Conservation (phyloP, 2,113 vertebrate species). For the Urocitellus parryii region DNA sequence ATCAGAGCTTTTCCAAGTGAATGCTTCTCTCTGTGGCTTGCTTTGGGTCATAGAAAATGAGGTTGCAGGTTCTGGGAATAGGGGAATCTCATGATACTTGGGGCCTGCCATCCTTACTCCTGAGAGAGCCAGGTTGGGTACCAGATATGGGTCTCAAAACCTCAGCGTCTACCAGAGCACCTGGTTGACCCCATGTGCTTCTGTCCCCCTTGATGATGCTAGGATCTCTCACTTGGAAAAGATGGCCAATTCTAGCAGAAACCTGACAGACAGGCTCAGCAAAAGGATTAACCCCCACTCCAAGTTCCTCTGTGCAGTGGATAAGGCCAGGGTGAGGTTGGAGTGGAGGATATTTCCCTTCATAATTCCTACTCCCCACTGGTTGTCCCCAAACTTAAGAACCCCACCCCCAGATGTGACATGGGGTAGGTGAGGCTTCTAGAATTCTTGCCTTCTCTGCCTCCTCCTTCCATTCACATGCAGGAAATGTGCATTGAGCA, state of each 20-base stretch:
- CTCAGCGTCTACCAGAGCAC: background rate
- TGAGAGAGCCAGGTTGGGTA: background rate
- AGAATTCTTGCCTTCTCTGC: background rate
- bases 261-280: conserved; percentile 70
- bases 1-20: background rate
- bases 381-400: background rate
- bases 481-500: background rate
- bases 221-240: conserved; percentile 30
- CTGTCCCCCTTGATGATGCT: background rate
- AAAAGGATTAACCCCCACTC: background rate
- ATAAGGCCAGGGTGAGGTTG: conserved; percentile 20
- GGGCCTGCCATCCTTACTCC: background rate
- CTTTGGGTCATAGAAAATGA: background rate
- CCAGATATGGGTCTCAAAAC: background rate
- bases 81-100: background rate
- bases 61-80: background rate
- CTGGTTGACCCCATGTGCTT: background rate
- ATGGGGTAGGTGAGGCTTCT: background rate
- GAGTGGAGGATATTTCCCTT: background rate
- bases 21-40: background rate
- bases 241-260: conserved; percentile 52
- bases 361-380: fast-evolving
- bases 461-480: background rate
- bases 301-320: conserved; percentile 24
- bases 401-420: background rate